Conservation (phyloP, 2,113 vertebrate genomes). For the Callospermophilus lateralis region DNA sequence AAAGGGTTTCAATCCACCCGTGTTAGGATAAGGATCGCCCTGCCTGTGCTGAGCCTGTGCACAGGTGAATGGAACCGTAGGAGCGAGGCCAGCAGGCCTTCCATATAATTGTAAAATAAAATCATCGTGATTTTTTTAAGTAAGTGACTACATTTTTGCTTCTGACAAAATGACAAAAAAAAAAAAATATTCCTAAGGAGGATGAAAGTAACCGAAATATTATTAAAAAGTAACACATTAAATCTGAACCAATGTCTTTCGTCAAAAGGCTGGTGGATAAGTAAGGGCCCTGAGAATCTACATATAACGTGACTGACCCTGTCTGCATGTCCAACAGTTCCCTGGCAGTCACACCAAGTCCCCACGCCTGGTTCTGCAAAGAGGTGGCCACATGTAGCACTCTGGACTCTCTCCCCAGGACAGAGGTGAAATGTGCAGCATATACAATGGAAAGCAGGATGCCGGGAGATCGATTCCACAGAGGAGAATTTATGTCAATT, state of each 20-base stretch:
- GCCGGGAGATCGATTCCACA: background rate
- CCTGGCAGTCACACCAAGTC: background rate
- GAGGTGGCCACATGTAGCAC: background rate
- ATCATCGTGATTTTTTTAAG: conserved; percentile 73
- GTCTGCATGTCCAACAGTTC: background rate
- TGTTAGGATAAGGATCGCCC: conserved; percentile 67
- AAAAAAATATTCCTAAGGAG: conserved; percentile 53
- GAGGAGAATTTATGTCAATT: conserved; percentile 57
- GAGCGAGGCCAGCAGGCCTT: conserved; percentile 76
- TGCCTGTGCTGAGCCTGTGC: conserved; percentile 60
- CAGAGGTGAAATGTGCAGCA: conserved; percentile 7
- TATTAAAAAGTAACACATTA: conserved; percentile 70
- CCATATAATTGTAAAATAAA: conserved; percentile 82
- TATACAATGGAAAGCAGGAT: background rate
- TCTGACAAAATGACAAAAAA: conserved; percentile 78
- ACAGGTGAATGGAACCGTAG: conserved; percentile 70
- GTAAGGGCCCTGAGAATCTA: background rate
- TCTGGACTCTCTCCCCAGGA: background rate
- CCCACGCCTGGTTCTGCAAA: background rate
- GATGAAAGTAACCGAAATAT: conserved; percentile 71
- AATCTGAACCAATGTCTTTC: conserved; percentile 60
- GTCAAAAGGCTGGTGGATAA: background rate
- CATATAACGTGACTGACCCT: background rate
- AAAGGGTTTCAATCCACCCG: conserved; percentile 61
- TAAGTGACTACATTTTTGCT: conserved; percentile 78